phyloP scores from a whole-genome alignment of 2,888 invertebrate species.

The Liopterus haemorrhoidalis region DNA sequence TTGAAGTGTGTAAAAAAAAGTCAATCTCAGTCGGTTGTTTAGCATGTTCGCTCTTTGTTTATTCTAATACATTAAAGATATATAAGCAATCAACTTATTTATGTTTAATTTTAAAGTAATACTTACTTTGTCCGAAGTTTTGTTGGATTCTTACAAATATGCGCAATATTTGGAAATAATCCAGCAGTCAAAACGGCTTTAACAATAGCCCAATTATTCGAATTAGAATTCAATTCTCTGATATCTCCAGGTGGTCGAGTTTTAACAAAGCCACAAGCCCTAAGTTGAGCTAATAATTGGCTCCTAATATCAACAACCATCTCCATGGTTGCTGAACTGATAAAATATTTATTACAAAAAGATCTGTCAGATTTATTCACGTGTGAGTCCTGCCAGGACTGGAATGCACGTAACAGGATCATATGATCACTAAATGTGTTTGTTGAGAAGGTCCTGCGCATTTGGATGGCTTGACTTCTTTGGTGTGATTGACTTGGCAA shows the following conservation, averaged over 20 bases:
- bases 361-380: constrained; percentile 57
- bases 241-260: constrained; percentile 59
- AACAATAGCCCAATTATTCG: constrained; percentile 83
- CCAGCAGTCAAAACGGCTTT: constrained; percentile 86
- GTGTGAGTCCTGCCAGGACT: constrained; percentile 54
- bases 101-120: constrained; percentile 11
- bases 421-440: constrained; percentile 86
- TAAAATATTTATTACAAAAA: constrained; percentile 70
- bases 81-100: constrained; percentile 12
- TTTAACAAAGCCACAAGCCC: constrained; percentile 68
- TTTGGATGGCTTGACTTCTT: constrained; percentile 55
- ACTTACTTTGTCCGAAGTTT: constrained; percentile 60
- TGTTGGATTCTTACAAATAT: constrained; percentile 59
- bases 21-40: too few species aligned
- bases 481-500: constrained; percentile 64
- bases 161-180: constrained; percentile 81
- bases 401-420: constrained; percentile 74
- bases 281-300: constrained; percentile 75
- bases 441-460: constrained; percentile 64
- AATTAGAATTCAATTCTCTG: constrained; percentile 74
- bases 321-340: constrained; percentile 80
- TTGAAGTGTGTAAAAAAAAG: too few species aligned
- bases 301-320: constrained; percentile 80
- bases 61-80: neutral
- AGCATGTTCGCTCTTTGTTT: too few species aligned